Conservation (phyloP, 2,888 invertebrate genomes). For the Neocrepidodera transversa region DNA sequence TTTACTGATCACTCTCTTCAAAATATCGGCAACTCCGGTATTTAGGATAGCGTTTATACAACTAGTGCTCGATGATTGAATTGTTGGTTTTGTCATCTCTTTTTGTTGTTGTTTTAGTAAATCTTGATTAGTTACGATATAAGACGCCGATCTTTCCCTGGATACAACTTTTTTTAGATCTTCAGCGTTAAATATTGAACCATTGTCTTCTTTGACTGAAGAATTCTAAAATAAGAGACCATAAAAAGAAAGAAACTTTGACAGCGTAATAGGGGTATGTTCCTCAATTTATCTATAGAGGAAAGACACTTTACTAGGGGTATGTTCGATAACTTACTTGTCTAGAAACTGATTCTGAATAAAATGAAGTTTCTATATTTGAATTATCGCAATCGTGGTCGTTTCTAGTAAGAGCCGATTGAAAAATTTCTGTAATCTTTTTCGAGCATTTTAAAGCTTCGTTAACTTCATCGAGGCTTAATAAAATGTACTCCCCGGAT, state of each 20-base stretch:
- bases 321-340: too few relatives aligned
- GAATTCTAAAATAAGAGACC: conserved; percentile 54
- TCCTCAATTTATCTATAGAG: too few relatives aligned
- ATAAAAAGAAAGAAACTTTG: too few relatives aligned
- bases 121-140: conserved; percentile 51
- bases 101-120: conserved; percentile 47
- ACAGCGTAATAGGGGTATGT: too few relatives aligned
- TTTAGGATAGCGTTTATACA: conserved; percentile 59
- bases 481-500: conserved; percentile 46
- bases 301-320: too few relatives aligned
- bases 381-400: conserved; percentile 51
- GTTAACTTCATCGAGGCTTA: conserved; percentile 56
- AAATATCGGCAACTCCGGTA: conserved; percentile 58
- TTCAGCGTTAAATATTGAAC: conserved; percentile 7
- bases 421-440: conserved; percentile 57
- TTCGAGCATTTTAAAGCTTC: conserved; percentile 57
- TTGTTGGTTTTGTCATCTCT: conserved; percentile 46
- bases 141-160: conserved; percentile 55
- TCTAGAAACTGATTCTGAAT: conserved; percentile 50
- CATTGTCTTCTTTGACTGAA: conserved; percentile 48
- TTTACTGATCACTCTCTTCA: conserved; percentile 58
- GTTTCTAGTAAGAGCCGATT: conserved; percentile 55
- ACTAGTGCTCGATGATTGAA: conserved; percentile 55
- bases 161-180: conserved; percentile 27
- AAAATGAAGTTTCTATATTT: conserved; percentile 52